A percentile compares a stretch with the other conserved stretches of the same genome.
phyloP scores from a whole-genome alignment of 1,140 invertebrate genomes.

The Euschistus heros region DNA sequence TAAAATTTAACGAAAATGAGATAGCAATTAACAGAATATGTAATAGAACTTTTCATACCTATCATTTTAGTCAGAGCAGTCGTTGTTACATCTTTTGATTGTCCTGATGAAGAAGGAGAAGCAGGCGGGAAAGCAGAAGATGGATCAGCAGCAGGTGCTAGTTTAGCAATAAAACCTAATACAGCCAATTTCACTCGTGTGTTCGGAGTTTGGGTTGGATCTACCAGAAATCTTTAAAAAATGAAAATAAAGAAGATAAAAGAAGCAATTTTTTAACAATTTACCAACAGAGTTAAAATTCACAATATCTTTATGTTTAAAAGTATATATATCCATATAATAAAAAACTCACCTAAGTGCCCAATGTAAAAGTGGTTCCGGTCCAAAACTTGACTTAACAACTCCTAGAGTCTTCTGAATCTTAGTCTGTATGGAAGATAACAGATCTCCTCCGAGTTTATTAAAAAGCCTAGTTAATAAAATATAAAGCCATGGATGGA shows the following conservation, averaged over 20 bases:
- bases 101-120: conserved; percentile 33
- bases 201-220: conserved; percentile 83
- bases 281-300: too few relatives aligned
- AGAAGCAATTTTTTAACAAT: too few relatives aligned
- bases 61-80: conserved; percentile 54
- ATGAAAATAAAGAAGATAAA: too few relatives aligned
- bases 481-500: conserved; percentile 85
- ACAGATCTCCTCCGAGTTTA: conserved; percentile 79
- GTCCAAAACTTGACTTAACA: conserved; percentile 49
- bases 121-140: conserved; percentile 33
- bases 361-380: conserved; percentile 23
- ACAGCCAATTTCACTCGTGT: conserved; percentile 69
- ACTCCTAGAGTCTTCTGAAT: conserved; percentile 77
- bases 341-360: conserved; percentile 32
- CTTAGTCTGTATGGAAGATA: conserved; percentile 82
- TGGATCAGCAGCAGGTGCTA: conserved; percentile 47
- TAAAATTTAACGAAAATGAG: too few relatives aligned
- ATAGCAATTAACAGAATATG: too few relatives aligned
- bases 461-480: conserved; percentile 65
- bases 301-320: too few relatives aligned
- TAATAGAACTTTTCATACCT: conserved; percentile 4
- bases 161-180: conserved; percentile 59
- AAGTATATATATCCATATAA: too few relatives aligned
- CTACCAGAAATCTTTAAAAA: conserved; percentile 54
- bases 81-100: conserved; percentile 40